Base-by-base conservation (phyloP, 1,140 invertebrate species). In the Hylyphantes graminicola region DNA sequence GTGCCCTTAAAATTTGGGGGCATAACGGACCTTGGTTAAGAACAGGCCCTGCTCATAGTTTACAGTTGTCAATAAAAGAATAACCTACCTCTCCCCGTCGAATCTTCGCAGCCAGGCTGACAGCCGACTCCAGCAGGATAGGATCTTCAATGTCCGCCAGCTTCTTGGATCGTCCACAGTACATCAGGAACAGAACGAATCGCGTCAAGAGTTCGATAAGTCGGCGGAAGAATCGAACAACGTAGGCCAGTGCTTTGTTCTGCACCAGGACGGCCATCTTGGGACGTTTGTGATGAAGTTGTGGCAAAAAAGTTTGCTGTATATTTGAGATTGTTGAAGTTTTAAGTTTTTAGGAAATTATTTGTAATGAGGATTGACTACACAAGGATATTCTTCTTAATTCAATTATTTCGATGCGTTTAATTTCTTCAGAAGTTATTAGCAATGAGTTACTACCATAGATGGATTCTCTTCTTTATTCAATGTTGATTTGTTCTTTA, bases 31-130 rank as follows among this genome's bases (percentile, higher is more conserved):
- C n/a, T n/a, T n/a, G n/a, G n/a, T n/a, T n/a, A n/a, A n/a, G n/a
- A n/a, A n/a, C n/a, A n/a, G n/a, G n/a, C n/a, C n/a, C n/a, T n/a
- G n/a, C n/a, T n/a, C n/a, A n/a, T 35, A 63, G 19, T 10, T 19
- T 63, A 19, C 15, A 63, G 19, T n/a, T 2, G 15, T 2, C 19
- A 9, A 67, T 73, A 73, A n/a, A 8, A 73, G 0, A 4, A 19
- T 15, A 2, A 82, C 83, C 57, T 85, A 86, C 85, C 81, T 87
- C 76, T 80, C 86, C 67, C 15, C 10, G 54, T 17, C 86, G 50
- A 12, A 87, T 87, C 65, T 86, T 86, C 2, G n/a, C 73, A n/a
- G 86, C 86, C 17, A 87, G 19, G 35, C 63, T 81, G 48, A 7
- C 50, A 5, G 85, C 86, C 13, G 79, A 77, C 77, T 86, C 80